Evolutionary conservation across 2,797 vertebrate genomes (phyloP).

Genomic region (Mus caroli): DNA sequence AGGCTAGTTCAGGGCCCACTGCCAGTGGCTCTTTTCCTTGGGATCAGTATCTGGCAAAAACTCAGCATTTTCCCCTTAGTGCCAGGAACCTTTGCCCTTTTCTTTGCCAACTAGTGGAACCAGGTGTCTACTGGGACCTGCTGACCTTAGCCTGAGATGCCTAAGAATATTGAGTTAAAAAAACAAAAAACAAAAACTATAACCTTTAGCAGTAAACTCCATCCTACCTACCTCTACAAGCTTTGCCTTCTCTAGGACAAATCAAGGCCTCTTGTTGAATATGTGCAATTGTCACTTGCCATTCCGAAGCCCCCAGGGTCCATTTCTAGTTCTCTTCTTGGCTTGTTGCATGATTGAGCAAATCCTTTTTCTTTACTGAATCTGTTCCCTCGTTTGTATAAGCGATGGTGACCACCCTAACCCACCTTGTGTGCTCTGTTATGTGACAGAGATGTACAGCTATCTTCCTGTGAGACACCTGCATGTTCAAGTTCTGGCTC

Average conservation of each 20-base stretch:
- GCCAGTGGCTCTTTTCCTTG: slow-evolving; percentile 80
- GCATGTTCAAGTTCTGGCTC: slow-evolving; percentile 44
- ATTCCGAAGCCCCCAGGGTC: slow-evolving; percentile 5
- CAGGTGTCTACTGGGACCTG: background rate
- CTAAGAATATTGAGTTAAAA: background rate
- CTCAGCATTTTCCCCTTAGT: slow-evolving; percentile 61
- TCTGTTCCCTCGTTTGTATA: slow-evolving; percentile 40
- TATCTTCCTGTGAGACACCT: slow-evolving; percentile 39
- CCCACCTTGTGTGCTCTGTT: slow-evolving; percentile 8
- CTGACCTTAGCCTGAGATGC: background rate
- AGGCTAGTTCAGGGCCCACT: slow-evolving; percentile 80
- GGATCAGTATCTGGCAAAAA: slow-evolving; percentile 71
- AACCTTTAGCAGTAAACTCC: slow-evolving; percentile 9
- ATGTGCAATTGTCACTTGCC: background rate
- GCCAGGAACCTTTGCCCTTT: slow-evolving; percentile 26
- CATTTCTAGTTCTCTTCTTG: slow-evolving; percentile 48
- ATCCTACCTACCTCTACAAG: background rate
- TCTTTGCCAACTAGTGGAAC: slow-evolving; percentile 52
- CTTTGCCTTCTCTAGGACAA: background rate
- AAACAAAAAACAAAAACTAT: background rate
- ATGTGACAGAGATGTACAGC: slow-evolving; percentile 15
- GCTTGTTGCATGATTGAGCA: slow-evolving; percentile 27
- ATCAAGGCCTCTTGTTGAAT: background rate
- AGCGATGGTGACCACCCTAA: background rate
- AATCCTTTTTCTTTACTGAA: slow-evolving; percentile 66